These are phyloP conservation scores for Wasmannia auropunctata DNA, from an alignment of 1,140 invertebrate genomes.

Conservation along the genomic window DNA sequence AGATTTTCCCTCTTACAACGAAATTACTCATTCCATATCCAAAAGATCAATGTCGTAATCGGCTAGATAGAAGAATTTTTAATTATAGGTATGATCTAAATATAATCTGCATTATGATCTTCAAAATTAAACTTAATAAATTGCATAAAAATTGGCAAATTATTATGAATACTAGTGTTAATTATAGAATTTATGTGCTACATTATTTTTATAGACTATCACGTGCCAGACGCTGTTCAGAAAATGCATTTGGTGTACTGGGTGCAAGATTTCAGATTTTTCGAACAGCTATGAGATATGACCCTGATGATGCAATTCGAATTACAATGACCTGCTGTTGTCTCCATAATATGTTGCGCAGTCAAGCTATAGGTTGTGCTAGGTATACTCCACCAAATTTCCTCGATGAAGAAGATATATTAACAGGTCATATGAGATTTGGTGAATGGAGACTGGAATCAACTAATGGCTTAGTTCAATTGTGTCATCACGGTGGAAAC, in stretches of 20 bases:
- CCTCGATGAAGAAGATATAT: neutral
- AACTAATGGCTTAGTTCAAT: neutral
- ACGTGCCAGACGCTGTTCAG: slow-evolving; percentile 2
- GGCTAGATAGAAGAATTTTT: too few species aligned
- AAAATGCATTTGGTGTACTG: neutral
- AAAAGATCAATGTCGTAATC: too few species aligned
- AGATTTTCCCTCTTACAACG: too few species aligned
- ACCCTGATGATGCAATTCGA: neutral
- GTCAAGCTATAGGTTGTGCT: neutral
- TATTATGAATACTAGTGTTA: neutral
- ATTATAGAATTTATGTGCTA: neutral
- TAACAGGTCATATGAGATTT: neutral
- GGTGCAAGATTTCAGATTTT: slow-evolving; percentile 24
- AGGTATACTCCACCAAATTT: neutral
- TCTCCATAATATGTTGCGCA: slow-evolving; percentile 6
- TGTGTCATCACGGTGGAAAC: neutral
- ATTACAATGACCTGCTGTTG: slow-evolving; percentile 5
- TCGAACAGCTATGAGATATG: slow-evolving; percentile 3
- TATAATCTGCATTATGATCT: neutral
- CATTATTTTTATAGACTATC: neutral
- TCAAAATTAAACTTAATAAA: neutral
- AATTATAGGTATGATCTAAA: too few species aligned
- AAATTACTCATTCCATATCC: too few species aligned
- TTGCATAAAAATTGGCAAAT: neutral
- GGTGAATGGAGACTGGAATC: neutral